phyloP scores from a whole-genome alignment of 2,113 vertebrate species.

The Lophius piscatorius region DNA sequence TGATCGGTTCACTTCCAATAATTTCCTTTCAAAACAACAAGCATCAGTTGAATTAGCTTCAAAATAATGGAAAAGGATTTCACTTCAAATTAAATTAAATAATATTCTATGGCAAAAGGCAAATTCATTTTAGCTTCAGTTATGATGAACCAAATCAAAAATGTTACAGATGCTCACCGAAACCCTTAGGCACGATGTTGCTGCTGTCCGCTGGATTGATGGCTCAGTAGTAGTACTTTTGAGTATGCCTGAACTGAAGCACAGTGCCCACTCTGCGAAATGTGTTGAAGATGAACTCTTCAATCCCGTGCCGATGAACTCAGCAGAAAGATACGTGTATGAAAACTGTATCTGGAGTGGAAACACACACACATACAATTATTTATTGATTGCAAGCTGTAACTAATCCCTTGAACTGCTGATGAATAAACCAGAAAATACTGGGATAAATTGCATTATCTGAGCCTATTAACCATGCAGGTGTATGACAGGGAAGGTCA shows the following conservation, averaged over 20 bases:
- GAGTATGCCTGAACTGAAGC: constrained; percentile 92
- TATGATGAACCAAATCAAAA: background rate
- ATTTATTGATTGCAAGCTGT: background rate
- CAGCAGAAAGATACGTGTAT: constrained; percentile 95
- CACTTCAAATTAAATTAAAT: constrained; percentile 20
- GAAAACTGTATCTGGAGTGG: constrained; percentile 89
- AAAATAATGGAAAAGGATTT: constrained; percentile 22
- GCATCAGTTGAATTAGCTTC: constrained; percentile 20
- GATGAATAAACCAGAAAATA: no score
- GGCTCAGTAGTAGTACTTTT: constrained; percentile 98
- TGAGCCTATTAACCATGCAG: constrained; percentile 22
- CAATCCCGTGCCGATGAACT: constrained; percentile 95
- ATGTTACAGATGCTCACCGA: constrained; percentile 82
- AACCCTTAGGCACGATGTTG: constrained; percentile 88
- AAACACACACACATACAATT: constrained; percentile 23
- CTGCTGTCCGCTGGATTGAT: constrained; percentile 89
- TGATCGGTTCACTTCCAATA: constrained; percentile 35
- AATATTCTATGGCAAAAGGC: background rate
- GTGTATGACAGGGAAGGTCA: constrained; percentile 17
- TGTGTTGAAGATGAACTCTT: constrained; percentile 94
- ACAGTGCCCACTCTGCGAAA: constrained; percentile 95
- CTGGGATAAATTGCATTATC: constrained; percentile 5
- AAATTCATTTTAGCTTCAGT: background rate
- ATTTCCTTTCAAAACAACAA: constrained; percentile 26
- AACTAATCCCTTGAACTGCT: constrained; percentile 1